Evolutionary conservation across 2,113 vertebrate species (phyloP).

Genomic region (Atlantisia rogersi): DNA sequence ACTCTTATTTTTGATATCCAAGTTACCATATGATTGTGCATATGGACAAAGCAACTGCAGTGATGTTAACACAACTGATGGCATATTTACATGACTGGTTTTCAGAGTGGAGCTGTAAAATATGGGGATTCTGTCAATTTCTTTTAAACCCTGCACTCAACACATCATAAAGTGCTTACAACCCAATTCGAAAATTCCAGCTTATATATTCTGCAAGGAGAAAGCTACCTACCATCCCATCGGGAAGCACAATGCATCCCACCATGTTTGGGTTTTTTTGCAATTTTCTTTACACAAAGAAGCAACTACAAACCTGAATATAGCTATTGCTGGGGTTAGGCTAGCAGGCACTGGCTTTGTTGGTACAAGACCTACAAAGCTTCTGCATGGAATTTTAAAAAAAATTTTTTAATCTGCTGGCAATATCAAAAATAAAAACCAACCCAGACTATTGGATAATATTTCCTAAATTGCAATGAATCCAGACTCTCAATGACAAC

Average conservation of each 20-base stretch:
- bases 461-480: conserved; percentile 4
- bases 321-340: not conserved
- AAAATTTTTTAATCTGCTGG: not conserved
- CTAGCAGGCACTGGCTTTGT: not conserved
- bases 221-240: not conserved
- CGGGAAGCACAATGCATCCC: not conserved
- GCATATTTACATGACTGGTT: not conserved
- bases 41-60: not conserved
- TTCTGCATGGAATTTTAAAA: not conserved
- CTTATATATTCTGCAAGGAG: not conserved
- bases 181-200: not conserved
- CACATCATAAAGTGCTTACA: not conserved
- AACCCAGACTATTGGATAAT: not conserved
- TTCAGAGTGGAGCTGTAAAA: conserved; percentile 4
- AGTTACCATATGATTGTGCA: not conserved
- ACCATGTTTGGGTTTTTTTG: not conserved
- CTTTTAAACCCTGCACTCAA: not conserved
- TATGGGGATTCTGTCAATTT: not conserved
- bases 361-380: not conserved
- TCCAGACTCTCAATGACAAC: not conserved
- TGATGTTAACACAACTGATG: not conserved
- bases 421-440: not conserved
- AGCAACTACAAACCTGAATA: not conserved
- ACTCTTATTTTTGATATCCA: not conserved
- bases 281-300: not conserved